Conservation (phyloP, 2,113 vertebrate genomes). For the Cisticola juncidis region DNA sequence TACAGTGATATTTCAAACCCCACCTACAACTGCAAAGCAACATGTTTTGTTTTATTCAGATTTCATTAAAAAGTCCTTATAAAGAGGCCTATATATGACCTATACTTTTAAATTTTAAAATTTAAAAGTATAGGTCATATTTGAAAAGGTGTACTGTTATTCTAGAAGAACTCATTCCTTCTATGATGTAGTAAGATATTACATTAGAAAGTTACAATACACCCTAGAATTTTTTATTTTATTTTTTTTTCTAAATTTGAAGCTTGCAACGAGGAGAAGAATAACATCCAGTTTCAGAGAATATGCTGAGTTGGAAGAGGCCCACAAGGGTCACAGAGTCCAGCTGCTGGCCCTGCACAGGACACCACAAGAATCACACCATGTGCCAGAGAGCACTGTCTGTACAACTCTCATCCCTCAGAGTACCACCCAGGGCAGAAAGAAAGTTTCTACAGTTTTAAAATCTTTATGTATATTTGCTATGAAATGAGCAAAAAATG, state of each 20-base stretch:
- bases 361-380: not conserved
- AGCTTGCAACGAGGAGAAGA: not conserved
- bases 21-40: not conserved
- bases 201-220: not conserved
- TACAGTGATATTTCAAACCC: not conserved
- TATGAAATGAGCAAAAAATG: not conserved
- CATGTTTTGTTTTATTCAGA: not conserved
- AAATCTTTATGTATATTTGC: not conserved
- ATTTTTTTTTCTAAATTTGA: not conserved
- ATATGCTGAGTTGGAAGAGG: not conserved
- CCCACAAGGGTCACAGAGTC: not conserved
- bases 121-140: not conserved
- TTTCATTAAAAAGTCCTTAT: not conserved
- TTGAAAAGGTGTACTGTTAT: not conserved
- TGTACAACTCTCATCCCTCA: not conserved
- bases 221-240: not conserved
- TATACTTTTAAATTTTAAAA: no score
- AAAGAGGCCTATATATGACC: no score
- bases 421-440: not conserved
- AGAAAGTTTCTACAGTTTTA: not conserved
- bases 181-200: not conserved
- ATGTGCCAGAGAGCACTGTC: fast-evolving
- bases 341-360: not conserved
- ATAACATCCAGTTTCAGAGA: not conserved
- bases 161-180: not conserved